These are phyloP conservation scores for Lota lota DNA, from an alignment of 2,113 vertebrate species.

Conservation along the genomic window DNA sequence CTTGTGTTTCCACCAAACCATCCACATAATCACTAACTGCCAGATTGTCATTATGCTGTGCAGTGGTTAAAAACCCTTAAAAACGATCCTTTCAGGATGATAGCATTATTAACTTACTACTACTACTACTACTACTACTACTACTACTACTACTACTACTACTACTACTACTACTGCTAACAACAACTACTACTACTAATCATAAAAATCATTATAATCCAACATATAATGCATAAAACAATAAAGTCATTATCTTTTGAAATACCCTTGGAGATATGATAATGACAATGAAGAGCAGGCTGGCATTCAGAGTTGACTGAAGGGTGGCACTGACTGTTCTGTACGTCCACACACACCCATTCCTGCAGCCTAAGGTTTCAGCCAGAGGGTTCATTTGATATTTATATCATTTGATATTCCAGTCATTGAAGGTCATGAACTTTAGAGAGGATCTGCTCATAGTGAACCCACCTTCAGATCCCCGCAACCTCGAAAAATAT, in stretches of 20 bases:
- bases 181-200: too few species aligned
- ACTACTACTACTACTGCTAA: too few species aligned
- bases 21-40: slow-evolving; percentile 12
- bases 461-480: neutral
- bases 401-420: slow-evolving; percentile 16
- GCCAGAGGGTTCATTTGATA: slow-evolving; percentile 32
- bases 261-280: slow-evolving; percentile 10
- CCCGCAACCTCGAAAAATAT: too few species aligned
- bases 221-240: too few species aligned
- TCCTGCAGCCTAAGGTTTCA: slow-evolving; percentile 49
- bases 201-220: too few species aligned
- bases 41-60: slow-evolving; percentile 12
- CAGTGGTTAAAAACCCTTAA: slow-evolving; percentile 3
- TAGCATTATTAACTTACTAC: too few species aligned
- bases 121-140: too few species aligned
- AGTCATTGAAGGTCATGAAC: slow-evolving; percentile 13
- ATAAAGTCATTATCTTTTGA: neutral
- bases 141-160: too few species aligned
- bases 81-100: too few species aligned
- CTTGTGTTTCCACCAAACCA: slow-evolving; percentile 17
- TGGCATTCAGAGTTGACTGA: slow-evolving; percentile 21
- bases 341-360: slow-evolving; percentile 6
- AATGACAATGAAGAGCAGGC: slow-evolving; percentile 17
- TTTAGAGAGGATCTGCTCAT: slow-evolving; percentile 21
- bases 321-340: slow-evolving; percentile 20